Evolutionary conservation across 2,113 vertebrate species (phyloP).

Genomic region (Pachyramphus minor): DNA sequence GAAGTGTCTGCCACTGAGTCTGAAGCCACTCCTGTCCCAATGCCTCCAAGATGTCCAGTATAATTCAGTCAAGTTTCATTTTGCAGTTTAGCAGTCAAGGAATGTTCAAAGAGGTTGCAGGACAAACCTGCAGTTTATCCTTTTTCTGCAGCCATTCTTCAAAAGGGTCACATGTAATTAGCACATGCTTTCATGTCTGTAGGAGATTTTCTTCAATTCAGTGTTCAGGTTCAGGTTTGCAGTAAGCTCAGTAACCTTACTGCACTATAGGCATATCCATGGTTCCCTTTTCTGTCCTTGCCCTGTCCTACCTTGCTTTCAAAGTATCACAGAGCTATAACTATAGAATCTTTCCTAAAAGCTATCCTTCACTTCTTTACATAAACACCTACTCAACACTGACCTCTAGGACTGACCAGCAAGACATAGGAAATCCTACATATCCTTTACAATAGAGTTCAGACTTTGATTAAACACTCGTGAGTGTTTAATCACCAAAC

Average conservation of each 20-base stretch:
- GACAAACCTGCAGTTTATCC: background rate
- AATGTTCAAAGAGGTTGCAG: background rate
- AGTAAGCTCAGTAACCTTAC: background rate
- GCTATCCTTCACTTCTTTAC: background rate
- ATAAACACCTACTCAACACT: background rate
- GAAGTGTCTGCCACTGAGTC: background rate
- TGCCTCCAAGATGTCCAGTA: too few relatives aligned
- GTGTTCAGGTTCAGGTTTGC: background rate
- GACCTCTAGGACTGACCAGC: background rate
- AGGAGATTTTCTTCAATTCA: background rate
- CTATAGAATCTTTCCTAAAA: background rate
- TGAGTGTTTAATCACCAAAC: background rate
- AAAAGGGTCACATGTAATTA: background rate
- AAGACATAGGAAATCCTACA: background rate
- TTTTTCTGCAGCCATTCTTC: background rate
- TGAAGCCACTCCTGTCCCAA: background rate
- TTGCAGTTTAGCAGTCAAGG: background rate
- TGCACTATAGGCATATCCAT: background rate
- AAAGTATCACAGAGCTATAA: background rate
- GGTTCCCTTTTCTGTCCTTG: background rate
- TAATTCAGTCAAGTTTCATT: background rate
- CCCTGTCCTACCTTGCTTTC: background rate
- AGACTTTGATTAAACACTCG: background rate
- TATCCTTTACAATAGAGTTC: background rate
- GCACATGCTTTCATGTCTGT: background rate